Evolutionary conservation across 2,113 vertebrate species (phyloP).

Genomic region (Cebidichthys violaceus): DNA sequence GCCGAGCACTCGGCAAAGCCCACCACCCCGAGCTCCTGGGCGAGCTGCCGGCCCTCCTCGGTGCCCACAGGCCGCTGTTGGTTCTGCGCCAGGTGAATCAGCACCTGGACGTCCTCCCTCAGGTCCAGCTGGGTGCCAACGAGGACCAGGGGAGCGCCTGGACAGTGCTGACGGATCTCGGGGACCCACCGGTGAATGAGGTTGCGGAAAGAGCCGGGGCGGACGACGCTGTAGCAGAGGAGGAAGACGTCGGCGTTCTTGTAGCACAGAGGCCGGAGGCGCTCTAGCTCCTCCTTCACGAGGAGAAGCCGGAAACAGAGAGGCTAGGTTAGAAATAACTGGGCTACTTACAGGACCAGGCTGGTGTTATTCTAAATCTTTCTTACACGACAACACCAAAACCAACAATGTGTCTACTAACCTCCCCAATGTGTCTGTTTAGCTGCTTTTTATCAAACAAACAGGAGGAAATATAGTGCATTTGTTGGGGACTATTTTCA

Average conservation of each 20-base stretch:
- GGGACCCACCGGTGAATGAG: constrained; percentile 88
- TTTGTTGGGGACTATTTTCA: background rate
- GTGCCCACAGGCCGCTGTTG: constrained; percentile 87
- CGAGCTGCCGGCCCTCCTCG: constrained; percentile 86
- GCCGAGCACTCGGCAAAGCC: constrained; percentile 90
- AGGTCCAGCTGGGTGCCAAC: constrained; percentile 93
- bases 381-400: background rate
- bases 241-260: constrained; percentile 90
- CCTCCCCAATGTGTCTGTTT: background rate
- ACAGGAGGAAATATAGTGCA: background rate
- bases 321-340: background rate
- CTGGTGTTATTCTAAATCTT: background rate
- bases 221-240: constrained; percentile 93
- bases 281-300: constrained; percentile 89
- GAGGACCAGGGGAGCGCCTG: constrained; percentile 87
- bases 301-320: background rate
- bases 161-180: constrained; percentile 89
- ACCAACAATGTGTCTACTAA: background rate
- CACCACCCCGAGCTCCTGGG: constrained; percentile 85
- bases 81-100: constrained; percentile 89
- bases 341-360: background rate
- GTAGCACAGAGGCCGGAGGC: constrained; percentile 91
- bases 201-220: constrained; percentile 90
- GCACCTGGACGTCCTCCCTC: constrained; percentile 91
- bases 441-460: too few relatives aligned